phyloP scores from a whole-genome alignment of 2,113 vertebrate species.

The Oreochromis spilurus region DNA sequence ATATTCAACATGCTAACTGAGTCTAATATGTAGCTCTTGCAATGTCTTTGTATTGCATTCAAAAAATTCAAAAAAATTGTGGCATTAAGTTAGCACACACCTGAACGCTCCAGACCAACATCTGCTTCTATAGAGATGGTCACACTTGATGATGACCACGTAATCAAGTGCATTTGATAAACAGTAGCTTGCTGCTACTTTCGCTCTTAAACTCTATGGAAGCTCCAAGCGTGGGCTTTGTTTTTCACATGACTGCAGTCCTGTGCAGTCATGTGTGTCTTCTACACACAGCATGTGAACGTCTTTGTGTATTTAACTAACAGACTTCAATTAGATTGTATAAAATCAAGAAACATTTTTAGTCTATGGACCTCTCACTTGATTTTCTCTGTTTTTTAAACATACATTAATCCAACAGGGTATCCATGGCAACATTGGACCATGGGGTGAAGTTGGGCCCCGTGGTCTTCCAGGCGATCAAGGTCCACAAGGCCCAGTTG shows the following conservation, averaged over 20 bases:
- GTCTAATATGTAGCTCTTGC: neutral
- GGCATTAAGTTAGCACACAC: neutral
- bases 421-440: constrained; percentile 69
- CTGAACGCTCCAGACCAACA: neutral
- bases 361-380: neutral
- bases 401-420: constrained; percentile 46
- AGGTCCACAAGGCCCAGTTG: constrained; percentile 56
- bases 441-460: constrained; percentile 62
- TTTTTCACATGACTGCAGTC: neutral
- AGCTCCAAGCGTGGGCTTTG: neutral
- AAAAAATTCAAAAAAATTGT: accelerated
- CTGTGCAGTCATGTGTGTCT: neutral
- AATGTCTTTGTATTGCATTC: neutral
- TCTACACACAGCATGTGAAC: neutral
- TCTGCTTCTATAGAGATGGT: neutral
- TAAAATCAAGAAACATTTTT: neutral
- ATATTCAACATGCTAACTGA: neutral
- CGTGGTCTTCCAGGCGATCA: constrained; percentile 55
- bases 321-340: neutral
- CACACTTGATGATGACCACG: neutral
- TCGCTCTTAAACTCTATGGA: neutral
- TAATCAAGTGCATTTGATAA: neutral
- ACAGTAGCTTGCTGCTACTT: neutral
- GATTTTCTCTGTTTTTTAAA: neutral
- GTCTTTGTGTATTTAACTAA: neutral